These are phyloP conservation scores for Crotalus helleri DNA, from an alignment of 2,113 vertebrate species.

Conservation along the genomic window DNA sequence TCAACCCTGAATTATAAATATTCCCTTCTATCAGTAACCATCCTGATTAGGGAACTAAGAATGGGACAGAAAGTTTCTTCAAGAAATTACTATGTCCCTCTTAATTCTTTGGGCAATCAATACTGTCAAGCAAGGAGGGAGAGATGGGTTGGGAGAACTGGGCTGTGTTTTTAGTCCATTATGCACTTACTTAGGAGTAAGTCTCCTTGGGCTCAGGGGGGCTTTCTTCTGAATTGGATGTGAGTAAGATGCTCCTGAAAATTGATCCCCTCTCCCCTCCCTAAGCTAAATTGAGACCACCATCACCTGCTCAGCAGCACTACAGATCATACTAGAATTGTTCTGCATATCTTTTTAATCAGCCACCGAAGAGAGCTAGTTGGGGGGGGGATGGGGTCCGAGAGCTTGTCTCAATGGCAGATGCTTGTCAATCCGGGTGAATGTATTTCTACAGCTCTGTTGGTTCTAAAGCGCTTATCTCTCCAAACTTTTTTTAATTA, in stretches of 20 bases:
- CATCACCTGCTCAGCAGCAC: background rate
- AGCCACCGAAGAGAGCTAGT: background rate
- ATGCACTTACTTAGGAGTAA: background rate
- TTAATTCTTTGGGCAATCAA: background rate
- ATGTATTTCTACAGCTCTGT: conserved; percentile 74
- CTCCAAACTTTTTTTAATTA: conserved; percentile 70
- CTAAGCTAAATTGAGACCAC: background rate
- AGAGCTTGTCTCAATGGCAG: background rate
- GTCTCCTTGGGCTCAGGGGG: background rate
- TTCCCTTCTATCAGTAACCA: background rate
- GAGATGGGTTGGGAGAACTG: background rate
- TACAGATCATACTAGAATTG: background rate
- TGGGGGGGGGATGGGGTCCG: too few relatives aligned
- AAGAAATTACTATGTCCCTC: too few relatives aligned
- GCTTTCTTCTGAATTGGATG: background rate
- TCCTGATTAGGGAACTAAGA: background rate
- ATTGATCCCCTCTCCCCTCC: background rate
- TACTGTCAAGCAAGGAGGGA: background rate
- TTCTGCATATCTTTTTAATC: background rate
- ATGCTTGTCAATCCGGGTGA: background rate
- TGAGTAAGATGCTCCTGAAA: background rate
- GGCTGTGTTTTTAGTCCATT: too few relatives aligned
- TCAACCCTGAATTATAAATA: background rate
- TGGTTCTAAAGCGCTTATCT: conserved; percentile 74
- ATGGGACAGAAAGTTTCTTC: background rate